A percentile compares a stretch with the other conserved stretches of the same genome.
phyloP scores from a whole-genome alignment of 1,140 invertebrate genomes.

The Lethrus apterus region DNA sequence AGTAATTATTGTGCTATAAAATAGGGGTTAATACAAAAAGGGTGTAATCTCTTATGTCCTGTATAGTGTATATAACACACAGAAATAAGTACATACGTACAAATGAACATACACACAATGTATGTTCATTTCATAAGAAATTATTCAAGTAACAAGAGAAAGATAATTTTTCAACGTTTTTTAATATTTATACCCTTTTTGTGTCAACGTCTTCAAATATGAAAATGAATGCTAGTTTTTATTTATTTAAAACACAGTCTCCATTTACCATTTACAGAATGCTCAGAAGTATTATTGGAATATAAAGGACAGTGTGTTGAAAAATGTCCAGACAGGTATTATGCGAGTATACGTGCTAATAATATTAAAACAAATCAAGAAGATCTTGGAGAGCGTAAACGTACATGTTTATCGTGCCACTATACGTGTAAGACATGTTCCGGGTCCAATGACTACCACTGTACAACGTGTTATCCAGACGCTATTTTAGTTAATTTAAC shows the following conservation, averaged over 20 bases:
- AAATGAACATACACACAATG: too few species aligned
- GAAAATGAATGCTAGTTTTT: too few species aligned
- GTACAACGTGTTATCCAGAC: constrained; percentile 47
- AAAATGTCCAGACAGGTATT: constrained; percentile 41
- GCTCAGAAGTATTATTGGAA: constrained; percentile 35
- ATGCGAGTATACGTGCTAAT: constrained; percentile 16
- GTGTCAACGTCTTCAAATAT: too few species aligned
- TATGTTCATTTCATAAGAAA: too few species aligned
- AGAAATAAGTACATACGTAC: too few species aligned
- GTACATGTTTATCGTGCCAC: constrained; percentile 44
- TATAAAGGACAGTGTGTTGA: constrained; percentile 40
- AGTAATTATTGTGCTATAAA: too few species aligned
- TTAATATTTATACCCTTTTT: too few species aligned
- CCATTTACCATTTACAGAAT: constrained; percentile 41
- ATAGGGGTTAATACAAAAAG: too few species aligned
- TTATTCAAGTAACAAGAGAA: too few species aligned
- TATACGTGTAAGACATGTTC: constrained; percentile 51
- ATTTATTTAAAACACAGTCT: constrained; percentile 12
- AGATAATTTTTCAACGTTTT: too few species aligned
- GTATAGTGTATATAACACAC: too few species aligned
- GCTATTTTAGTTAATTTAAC: constrained; percentile 36
- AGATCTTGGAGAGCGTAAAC: constrained; percentile 10
- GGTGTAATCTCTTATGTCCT: too few species aligned
- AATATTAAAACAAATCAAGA: constrained; percentile 13
- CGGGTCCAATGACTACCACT: constrained; percentile 51